A percentile compares a stretch with the other conserved stretches of the same genome.
Evolutionary conservation across 2,888 invertebrate genomes (phyloP).

Genomic region (Mimumesa dahlbomi): DNA sequence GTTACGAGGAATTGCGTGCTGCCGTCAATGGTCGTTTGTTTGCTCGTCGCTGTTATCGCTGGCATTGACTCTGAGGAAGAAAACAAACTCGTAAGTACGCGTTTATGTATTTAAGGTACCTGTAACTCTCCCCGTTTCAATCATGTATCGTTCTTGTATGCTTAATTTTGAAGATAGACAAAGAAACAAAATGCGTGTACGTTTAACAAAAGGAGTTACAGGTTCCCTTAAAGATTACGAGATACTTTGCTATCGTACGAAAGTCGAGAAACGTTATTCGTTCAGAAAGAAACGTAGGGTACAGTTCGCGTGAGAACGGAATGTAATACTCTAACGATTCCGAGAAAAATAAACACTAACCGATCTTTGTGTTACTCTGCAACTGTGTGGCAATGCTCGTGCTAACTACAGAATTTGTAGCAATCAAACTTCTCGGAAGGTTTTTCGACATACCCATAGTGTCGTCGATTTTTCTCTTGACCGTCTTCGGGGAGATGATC

Average conservation of each 20-base stretch:
- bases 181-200: too few species aligned
- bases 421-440: conserved; percentile 59
- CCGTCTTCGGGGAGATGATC: conserved; percentile 72
- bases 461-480: conserved; percentile 76
- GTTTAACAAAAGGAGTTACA: too few species aligned
- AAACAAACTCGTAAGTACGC: not conserved
- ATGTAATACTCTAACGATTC: too few species aligned
- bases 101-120: too few species aligned
- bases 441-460: conserved; percentile 54
- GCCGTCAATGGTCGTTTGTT: conserved; percentile 63
- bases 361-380: conserved; percentile 72
- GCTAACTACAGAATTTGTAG: conserved; percentile 61
- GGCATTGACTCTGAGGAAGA: conserved; percentile 62
- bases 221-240: too few species aligned
- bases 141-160: too few species aligned
- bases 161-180: too few species aligned
- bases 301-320: too few species aligned
- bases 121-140: too few species aligned
- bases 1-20: conserved; percentile 69
- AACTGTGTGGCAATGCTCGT: conserved; percentile 63
- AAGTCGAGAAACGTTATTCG: too few species aligned
- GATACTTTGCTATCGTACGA: too few species aligned
- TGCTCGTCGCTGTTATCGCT: conserved; percentile 53
- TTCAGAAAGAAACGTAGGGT: too few species aligned
- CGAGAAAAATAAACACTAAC: conserved; percentile 64